A percentile compares a stretch with the other conserved stretches of the same genome.
Evolutionary conservation across 2,113 vertebrate genomes (phyloP).

Genomic region (Mystacornis crossleyi): DNA sequence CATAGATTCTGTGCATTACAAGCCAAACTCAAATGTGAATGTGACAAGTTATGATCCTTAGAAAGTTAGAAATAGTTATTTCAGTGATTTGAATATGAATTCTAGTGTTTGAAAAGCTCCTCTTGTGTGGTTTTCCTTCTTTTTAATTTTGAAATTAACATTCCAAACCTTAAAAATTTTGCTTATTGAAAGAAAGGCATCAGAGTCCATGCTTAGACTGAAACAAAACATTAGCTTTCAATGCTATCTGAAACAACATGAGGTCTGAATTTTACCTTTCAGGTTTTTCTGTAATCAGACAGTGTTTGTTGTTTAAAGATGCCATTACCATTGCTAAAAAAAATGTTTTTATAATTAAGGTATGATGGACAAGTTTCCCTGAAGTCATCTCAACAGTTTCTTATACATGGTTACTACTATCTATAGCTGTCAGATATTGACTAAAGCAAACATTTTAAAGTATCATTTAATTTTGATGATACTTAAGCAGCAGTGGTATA

Average conservation of each 20-base stretch:
- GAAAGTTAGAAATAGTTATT: background rate
- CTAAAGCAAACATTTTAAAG: background rate
- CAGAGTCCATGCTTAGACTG: background rate
- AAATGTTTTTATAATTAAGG: background rate
- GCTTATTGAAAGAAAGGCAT: background rate
- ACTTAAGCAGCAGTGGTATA: background rate
- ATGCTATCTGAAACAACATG: background rate
- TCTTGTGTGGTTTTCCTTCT: background rate
- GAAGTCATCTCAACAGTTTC: background rate
- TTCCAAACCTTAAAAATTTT: background rate
- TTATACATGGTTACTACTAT: background rate
- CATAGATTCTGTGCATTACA: background rate
- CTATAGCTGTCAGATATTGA: background rate
- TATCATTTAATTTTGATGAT: background rate
- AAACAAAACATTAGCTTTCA: background rate
- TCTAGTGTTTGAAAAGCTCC: background rate
- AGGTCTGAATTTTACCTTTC: background rate
- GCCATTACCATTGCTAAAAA: background rate
- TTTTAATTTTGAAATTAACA: background rate
- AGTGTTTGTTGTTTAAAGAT: background rate
- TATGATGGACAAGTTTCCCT: background rate
- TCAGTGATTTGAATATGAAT: background rate
- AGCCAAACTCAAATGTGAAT: background rate
- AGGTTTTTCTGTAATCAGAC: background rate
- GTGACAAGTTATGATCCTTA: background rate